Conservation (phyloP, 2,888 invertebrate species). For the Cheilosia scutellata region DNA sequence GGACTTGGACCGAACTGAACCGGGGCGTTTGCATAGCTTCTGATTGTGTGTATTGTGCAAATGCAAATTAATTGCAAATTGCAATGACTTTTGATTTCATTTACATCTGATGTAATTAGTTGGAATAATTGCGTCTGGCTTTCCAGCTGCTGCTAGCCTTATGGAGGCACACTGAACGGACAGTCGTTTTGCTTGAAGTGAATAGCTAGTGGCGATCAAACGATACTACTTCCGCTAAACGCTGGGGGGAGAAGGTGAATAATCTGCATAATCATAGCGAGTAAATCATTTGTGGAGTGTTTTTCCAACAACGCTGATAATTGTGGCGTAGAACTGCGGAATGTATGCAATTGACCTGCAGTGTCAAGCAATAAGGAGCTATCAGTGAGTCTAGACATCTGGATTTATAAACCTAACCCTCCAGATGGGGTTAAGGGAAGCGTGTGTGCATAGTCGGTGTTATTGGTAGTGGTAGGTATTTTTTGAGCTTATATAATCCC, state of each 20-base stretch:
- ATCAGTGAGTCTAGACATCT: constrained; percentile 66
- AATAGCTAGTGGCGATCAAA: constrained; percentile 9
- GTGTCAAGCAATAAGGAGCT: constrained; percentile 37
- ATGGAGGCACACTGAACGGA: constrained; percentile 1
- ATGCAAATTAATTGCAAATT: constrained; percentile 76
- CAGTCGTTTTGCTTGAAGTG: constrained; percentile 10
- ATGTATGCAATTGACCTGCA: constrained; percentile 57
- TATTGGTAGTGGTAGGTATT: too few species aligned
- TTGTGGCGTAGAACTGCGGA: not conserved
- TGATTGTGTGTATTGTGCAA: constrained; percentile 40
- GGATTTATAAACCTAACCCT: constrained; percentile 12
- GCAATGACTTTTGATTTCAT: constrained; percentile 75
- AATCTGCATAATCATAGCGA: constrained; percentile 48
- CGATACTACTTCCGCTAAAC: constrained; percentile 59
- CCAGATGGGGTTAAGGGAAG: too few species aligned
- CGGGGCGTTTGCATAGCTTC: constrained; percentile 4
- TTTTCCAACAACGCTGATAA: constrained; percentile 18
- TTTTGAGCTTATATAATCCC: too few species aligned
- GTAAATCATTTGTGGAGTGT: constrained; percentile 43
- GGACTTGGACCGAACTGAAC: constrained; percentile 12
- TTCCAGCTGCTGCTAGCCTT: constrained; percentile 47
- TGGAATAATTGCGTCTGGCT: constrained; percentile 72
- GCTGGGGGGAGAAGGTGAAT: constrained; percentile 61
- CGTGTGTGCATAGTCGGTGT: too few species aligned
- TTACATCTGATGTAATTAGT: constrained; percentile 74